Conservation (phyloP, 2,113 vertebrate genomes). For the Microcebus tavaratra region DNA sequence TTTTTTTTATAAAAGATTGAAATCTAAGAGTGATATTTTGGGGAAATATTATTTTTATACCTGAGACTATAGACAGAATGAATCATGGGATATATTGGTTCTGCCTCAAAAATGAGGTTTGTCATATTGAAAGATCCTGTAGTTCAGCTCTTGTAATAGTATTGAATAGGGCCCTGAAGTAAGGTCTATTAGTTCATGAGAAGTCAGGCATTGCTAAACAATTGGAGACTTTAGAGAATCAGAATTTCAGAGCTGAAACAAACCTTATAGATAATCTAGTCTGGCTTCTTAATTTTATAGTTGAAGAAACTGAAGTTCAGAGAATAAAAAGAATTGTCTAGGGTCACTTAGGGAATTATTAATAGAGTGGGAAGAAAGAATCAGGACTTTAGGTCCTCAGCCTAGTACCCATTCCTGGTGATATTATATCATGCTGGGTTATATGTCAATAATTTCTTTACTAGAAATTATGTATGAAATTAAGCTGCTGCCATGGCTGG, state of each 20-base stretch:
- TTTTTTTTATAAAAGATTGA: neutral
- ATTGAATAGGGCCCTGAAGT: neutral
- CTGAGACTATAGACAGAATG: neutral
- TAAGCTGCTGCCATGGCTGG: neutral
- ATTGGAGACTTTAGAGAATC: neutral
- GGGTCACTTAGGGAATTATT: neutral
- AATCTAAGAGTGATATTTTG: neutral
- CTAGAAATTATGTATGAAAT: neutral
- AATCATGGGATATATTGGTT: neutral
- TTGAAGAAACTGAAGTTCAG: neutral
- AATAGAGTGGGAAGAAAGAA: neutral
- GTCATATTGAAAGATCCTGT: neutral
- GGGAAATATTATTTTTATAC: neutral
- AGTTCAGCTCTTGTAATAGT: neutral
- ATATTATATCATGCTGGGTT: neutral
- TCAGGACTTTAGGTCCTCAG: neutral
- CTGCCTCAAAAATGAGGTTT: neutral
- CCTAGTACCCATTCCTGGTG: neutral
- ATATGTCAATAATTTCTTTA: neutral
- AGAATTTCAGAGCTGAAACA: neutral
- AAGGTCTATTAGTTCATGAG: neutral
- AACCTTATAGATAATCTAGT: neutral
- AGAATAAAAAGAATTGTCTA: neutral
- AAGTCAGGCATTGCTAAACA: neutral
- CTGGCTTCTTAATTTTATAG: neutral